Conservation (phyloP, 2,113 vertebrate species). For the Lycocorax pyrrhopterus region DNA sequence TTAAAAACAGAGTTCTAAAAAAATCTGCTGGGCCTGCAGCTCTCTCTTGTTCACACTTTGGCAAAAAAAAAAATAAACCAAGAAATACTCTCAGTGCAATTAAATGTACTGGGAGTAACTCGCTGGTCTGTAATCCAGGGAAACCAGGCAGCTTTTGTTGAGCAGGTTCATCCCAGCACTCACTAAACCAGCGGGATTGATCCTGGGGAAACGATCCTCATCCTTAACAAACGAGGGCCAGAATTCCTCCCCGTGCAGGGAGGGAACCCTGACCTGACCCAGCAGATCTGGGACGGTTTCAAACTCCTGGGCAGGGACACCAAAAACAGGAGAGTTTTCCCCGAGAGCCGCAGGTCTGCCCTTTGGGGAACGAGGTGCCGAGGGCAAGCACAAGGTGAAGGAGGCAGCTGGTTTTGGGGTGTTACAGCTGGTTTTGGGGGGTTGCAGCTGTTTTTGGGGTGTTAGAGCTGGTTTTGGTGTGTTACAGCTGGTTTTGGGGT, state of each 20-base stretch:
- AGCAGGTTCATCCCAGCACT: background rate
- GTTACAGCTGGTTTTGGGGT: background rate
- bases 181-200: fast-evolving
- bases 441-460: background rate
- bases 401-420: background rate
- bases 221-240: background rate
- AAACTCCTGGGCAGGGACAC: background rate
- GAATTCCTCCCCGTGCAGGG: background rate
- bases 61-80: background rate
- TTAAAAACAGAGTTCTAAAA: background rate
- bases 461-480: fast-evolving
- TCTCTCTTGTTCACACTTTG: background rate
- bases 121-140: background rate
- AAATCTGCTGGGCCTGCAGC: background rate
- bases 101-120: background rate
- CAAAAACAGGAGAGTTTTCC: background rate
- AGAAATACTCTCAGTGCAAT: background rate
- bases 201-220: background rate
- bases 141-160: background rate
- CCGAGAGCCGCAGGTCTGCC: background rate
- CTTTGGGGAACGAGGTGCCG: fast-evolving
- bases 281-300: background rate
- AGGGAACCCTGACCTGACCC: background rate
- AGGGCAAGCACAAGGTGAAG: background rate
- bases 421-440: fast-evolving